Conservation (phyloP, 1,140 invertebrate genomes). For the Ips typographus region DNA sequence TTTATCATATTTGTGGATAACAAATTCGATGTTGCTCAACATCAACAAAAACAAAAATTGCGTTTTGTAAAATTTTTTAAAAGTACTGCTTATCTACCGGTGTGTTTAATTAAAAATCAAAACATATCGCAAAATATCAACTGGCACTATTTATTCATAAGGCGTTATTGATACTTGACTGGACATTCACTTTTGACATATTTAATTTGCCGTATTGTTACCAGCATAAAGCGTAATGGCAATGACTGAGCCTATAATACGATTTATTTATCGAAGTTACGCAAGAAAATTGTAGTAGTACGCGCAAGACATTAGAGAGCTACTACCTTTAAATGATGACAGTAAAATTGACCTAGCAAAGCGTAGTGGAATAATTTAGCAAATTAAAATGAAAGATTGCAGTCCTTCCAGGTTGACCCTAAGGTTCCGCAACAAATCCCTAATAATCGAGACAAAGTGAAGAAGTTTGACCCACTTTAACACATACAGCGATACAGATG, state of each 20-base stretch:
- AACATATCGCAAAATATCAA: conserved; percentile 20
- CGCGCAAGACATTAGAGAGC: conserved; percentile 19
- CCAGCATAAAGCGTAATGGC: conserved; percentile 21
- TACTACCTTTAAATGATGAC: not conserved
- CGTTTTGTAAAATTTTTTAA: too few species aligned
- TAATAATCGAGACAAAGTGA: conserved; percentile 20
- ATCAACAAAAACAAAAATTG: too few species aligned
- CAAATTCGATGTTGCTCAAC: too few species aligned
- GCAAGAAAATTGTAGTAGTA: conserved; percentile 28
- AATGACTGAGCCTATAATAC: conserved; percentile 24
- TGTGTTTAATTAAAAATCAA: conserved; percentile 16
- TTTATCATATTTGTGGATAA: too few species aligned
- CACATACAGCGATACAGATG: conserved; percentile 26
- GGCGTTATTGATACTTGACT: conserved; percentile 27
- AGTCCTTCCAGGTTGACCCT: not conserved
- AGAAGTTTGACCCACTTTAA: conserved; percentile 30
- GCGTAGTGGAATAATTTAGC: too few species aligned
- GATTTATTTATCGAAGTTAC: conserved; percentile 30
- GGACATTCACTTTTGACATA: conserved; percentile 34
- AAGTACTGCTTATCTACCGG: too few species aligned
- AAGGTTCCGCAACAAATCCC: conserved; percentile 1
- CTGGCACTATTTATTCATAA: conserved; percentile 15
- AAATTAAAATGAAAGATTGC: not conserved
- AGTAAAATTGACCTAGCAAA: too few species aligned
- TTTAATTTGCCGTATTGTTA: conserved; percentile 31